Percentiles rank a stretch among this genome's conserved stretches.
phyloP scores from a whole-genome alignment of 2,113 vertebrate species.

The Typhlomys cinereus region DNA sequence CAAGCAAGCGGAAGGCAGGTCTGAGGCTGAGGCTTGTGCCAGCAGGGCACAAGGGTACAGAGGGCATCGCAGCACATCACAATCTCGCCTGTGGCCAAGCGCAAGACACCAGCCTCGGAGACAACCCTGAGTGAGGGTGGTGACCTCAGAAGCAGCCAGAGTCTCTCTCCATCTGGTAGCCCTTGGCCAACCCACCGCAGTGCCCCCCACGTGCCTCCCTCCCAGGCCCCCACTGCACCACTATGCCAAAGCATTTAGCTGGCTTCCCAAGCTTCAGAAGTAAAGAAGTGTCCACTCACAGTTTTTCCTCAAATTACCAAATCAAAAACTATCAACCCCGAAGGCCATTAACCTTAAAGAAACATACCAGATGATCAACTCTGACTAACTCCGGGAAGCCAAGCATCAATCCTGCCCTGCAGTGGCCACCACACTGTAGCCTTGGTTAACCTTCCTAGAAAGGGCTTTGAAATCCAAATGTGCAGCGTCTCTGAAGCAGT shows the following conservation, averaged over 20 bases:
- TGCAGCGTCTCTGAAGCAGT: neutral
- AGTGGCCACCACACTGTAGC: neutral
- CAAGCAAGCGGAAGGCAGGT: neutral
- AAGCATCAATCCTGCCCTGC: neutral
- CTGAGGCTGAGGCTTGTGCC: neutral
- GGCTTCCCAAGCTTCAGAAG: neutral
- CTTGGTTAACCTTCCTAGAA: neutral
- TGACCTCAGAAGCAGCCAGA: neutral
- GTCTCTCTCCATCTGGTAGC: rapidly evolving
- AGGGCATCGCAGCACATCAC: rapidly evolving
- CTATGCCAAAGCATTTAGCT: neutral
- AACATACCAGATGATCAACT: neutral
- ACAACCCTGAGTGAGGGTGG: neutral
- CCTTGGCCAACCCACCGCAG: neutral
- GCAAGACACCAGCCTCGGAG: rapidly evolving
- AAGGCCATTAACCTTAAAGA: slow-evolving; percentile 24
- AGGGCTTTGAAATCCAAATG: neutral
- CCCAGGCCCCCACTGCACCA: neutral
- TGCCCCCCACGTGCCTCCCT: rapidly evolving
- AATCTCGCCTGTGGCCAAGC: rapidly evolving
- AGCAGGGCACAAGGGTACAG: neutral
- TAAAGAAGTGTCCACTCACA: too few relatives aligned
- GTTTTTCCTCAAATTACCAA: slow-evolving; percentile 34
- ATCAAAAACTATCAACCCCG: slow-evolving; percentile 10
- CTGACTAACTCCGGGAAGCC: neutral